Evolutionary conservation across 2,113 vertebrate genomes (phyloP), one percentile per base, ranked within the genome.

Genomic region (Falcunculus frontatus): DNA sequence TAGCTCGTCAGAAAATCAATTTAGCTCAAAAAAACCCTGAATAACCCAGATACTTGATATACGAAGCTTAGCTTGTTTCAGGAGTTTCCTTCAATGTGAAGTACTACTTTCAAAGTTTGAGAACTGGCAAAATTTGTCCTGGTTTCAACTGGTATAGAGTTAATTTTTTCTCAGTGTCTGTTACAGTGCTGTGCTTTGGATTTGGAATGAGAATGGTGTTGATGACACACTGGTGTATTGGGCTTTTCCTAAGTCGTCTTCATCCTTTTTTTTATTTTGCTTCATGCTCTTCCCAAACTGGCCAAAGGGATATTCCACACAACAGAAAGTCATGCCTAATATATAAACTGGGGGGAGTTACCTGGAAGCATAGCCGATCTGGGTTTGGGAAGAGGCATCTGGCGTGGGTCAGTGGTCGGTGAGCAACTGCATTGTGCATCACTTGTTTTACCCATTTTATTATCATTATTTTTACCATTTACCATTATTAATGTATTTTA

Each of bases 381-480:
- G 39, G 12, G 7, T 37, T 79, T 53, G 16, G 16, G 27, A 65
- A 46, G 19, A 0, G 6, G 11, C 21, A 37, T 44, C 33, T 55
- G 26, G 9, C 7, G 7, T 26, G 9, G 2, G 13, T 55, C 14
- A 1, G 1, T 5, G 4, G 33, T 10, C 44, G 16, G 41, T 13
- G 26, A 67, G 50, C 12, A 67, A 32, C 19, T 46, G 14, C 16
- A 55, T 37, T 32, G 9, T 44, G 7, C 12, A 25, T 65, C 9
- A 79, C 26, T 30, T 55, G 12, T 15, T 55, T 55, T 79, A 30
- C 33, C 32, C 15, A 35, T 44, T 53, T 79, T 44, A 19, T 55
- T 55, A 15, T 30, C 15, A 19, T 30, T 65, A 25, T 65, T 35
- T 65, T 65, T 65, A 29, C 21, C 11, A 16, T 19, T 79, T 79